phyloP scores from a whole-genome alignment of 2,888 invertebrate genomes.

The Perizoma affinitatum region DNA sequence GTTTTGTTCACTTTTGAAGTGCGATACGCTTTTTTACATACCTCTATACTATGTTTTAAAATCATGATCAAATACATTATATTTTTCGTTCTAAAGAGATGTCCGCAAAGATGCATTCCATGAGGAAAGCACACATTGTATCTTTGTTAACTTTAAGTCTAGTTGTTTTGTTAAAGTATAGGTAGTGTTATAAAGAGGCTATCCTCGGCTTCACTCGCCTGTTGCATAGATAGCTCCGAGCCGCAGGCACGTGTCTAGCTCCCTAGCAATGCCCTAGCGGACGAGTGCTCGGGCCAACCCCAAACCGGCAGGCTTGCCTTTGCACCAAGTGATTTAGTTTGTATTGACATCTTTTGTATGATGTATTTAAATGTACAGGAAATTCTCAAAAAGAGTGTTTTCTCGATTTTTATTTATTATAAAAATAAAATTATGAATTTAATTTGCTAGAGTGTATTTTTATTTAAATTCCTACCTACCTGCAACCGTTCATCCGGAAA shows the following conservation, averaged over 20 bases:
- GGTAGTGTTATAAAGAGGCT: slow-evolving; percentile 72
- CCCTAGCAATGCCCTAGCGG: slow-evolving; percentile 11
- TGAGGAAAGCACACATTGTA: slow-evolving; percentile 66
- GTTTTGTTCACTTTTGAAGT: slow-evolving; percentile 79
- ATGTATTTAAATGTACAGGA: slow-evolving; percentile 81
- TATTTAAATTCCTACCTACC: slow-evolving; percentile 36
- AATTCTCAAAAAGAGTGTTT: slow-evolving; percentile 80
- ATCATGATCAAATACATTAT: slow-evolving; percentile 80
- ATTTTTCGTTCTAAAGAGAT: slow-evolving; percentile 70
- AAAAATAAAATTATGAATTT: slow-evolving; percentile 84
- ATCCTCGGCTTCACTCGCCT: slow-evolving; percentile 79
- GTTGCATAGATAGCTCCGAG: slow-evolving; percentile 66
- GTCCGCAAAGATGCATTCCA: slow-evolving; percentile 76
- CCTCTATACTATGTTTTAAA: slow-evolving; percentile 78
- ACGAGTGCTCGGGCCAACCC: slow-evolving; percentile 54
- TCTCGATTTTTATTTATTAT: slow-evolving; percentile 83
- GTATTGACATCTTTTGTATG: slow-evolving; percentile 84
- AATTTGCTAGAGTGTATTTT: slow-evolving; percentile 75
- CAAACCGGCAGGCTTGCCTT: slow-evolving; percentile 82
- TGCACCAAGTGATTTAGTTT: slow-evolving; percentile 85
- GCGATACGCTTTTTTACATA: slow-evolving; percentile 81
- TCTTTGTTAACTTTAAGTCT: slow-evolving; percentile 73
- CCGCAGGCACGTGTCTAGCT: slow-evolving; percentile 39
- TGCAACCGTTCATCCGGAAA: too few species aligned
- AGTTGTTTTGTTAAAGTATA: slow-evolving; percentile 68